A percentile compares a stretch with the other conserved stretches of the same genome.
Evolutionary conservation across 2,888 invertebrate species (phyloP).

Genomic region (Encarsia formosa): DNA sequence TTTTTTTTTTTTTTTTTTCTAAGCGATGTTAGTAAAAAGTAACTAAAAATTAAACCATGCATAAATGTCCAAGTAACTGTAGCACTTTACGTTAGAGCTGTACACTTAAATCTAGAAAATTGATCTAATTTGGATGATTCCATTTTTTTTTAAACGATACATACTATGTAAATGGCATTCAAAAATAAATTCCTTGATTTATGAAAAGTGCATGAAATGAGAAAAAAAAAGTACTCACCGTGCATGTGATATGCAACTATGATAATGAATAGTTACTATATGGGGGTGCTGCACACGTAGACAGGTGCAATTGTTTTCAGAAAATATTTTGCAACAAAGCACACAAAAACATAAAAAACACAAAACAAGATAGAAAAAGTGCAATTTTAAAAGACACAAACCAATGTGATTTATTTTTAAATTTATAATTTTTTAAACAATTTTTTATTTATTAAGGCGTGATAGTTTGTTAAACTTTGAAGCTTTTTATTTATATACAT

Average conservation of each 20-base stretch:
- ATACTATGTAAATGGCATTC: not conserved
- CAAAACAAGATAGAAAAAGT: conserved; percentile 12
- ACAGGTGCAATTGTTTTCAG: conserved; percentile 34
- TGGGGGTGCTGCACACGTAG: conserved; percentile 39
- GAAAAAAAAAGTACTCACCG: conserved; percentile 49
- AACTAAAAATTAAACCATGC: too few relatives aligned
- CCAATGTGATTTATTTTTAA: not conserved
- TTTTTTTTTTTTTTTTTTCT: not conserved
- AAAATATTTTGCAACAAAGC: conserved; percentile 30
- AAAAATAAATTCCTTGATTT: too few relatives aligned
- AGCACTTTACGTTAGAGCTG: too few relatives aligned
- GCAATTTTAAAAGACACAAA: not conserved
- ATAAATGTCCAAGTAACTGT: too few relatives aligned
- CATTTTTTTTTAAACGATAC: not conserved
- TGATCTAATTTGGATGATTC: too few relatives aligned
- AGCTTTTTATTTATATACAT: too few relatives aligned
- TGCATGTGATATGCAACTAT: conserved; percentile 39
- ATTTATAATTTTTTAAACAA: not conserved
- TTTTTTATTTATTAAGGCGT: too few relatives aligned
- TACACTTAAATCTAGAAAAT: too few relatives aligned
- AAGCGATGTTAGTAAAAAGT: too few relatives aligned
- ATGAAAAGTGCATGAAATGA: conserved; percentile 28
- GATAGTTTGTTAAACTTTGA: too few relatives aligned
- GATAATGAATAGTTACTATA: conserved; percentile 38
- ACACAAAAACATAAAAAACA: conserved; percentile 13